Conservation (phyloP, 2,113 vertebrate species). For the Mohoua ochrocephala region DNA sequence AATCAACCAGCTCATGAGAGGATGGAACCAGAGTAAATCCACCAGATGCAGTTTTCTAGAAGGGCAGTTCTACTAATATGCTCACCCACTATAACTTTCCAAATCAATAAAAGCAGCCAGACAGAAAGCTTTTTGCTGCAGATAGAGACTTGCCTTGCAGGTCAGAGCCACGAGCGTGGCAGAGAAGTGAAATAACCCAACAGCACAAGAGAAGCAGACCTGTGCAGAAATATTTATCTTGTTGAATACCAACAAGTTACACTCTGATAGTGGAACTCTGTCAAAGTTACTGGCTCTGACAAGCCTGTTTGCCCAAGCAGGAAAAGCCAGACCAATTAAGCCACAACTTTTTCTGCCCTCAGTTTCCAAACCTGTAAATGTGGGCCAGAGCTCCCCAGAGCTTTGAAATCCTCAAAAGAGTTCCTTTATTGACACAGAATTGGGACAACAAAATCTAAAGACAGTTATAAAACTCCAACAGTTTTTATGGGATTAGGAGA, state of each 20-base stretch:
- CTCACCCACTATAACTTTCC: background rate
- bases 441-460: background rate
- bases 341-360: background rate
- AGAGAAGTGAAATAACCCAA: background rate
- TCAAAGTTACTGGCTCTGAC: background rate
- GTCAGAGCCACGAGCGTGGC: fast-evolving
- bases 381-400: background rate
- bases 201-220: background rate
- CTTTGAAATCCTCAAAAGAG: background rate
- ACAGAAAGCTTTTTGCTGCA: background rate
- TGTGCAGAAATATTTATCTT: background rate
- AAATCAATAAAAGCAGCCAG: background rate
- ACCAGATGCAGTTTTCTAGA: background rate
- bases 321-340: background rate
- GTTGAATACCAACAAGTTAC: background rate
- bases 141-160: background rate
- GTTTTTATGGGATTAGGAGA: background rate
- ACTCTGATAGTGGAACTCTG: background rate
- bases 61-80: background rate
- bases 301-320: background rate
- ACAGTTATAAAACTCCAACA: background rate
- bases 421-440: background rate
- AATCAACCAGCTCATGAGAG: background rate
- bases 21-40: background rate
- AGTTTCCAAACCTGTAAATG: background rate